Percentiles rank a stretch among this genome's conserved stretches.
Conservation (phyloP, 2,113 vertebrate genomes). For the Poeciliopsis retropinna region DNA sequence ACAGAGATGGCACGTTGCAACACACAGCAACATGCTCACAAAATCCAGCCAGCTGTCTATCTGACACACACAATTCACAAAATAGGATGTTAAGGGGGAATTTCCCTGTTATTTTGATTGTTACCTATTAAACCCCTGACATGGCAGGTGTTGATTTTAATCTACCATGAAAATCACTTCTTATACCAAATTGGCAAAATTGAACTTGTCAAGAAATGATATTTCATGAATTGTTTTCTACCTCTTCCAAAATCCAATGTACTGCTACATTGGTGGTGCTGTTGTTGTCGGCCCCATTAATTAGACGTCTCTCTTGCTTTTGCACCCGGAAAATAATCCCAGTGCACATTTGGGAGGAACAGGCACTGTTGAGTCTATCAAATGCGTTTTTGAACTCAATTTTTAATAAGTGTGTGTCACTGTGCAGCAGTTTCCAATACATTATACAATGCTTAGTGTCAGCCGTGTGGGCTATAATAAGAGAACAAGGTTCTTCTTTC, state of each 20-base stretch:
- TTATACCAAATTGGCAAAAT: constrained; percentile 11
- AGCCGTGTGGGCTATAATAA: constrained; percentile 68
- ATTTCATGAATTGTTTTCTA: constrained; percentile 29
- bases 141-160: constrained; percentile 37
- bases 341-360: constrained; percentile 59
- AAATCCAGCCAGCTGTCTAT: constrained; percentile 26
- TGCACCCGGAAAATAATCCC: constrained; percentile 60
- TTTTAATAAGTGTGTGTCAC: constrained; percentile 70
- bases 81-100: constrained; percentile 22
- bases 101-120: constrained; percentile 38
- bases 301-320: constrained; percentile 60
- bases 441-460: constrained; percentile 76
- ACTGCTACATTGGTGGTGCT: constrained; percentile 54
- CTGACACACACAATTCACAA: constrained; percentile 23
- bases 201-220: constrained; percentile 32
- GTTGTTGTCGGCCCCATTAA: constrained; percentile 61
- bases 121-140: constrained; percentile 10
- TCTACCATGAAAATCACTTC: constrained; percentile 26
- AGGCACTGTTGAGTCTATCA: constrained; percentile 61
- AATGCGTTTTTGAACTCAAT: constrained; percentile 65
- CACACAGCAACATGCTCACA: constrained; percentile 25
- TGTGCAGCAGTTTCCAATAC: constrained; percentile 61
- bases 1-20: constrained; percentile 48
- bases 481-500: constrained; percentile 71
- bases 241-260: constrained; percentile 35